Evolutionary conservation across 1,140 invertebrate species (phyloP), one percentile per base, ranked within the genome.

Genomic region (Drosophila watanabei): DNA sequence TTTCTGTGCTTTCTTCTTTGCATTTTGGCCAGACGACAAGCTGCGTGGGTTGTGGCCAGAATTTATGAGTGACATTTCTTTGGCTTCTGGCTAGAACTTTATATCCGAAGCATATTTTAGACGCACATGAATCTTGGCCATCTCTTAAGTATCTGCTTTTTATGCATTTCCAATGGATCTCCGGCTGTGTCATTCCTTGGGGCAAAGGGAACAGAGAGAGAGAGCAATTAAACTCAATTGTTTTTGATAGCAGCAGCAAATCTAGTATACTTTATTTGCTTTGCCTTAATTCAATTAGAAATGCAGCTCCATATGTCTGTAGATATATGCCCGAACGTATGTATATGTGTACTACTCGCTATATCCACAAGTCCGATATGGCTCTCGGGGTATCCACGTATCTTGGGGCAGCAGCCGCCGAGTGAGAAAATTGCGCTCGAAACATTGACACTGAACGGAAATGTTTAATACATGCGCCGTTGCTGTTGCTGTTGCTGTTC

Each of bases 361-460:
- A 10, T 10, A 45, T 45, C 43, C n/a, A 45, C n/a, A 60, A 69
- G 68, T 61, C 61, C 77, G 73, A 82, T 87, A 81, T 82, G 52
- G 75, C 73, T 69, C 46, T 70, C 41, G 52, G 77, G 32, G 71
- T 63, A 46, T 79, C 58, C 48, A 51, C 80, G 81, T 89, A 88
- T 88, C 85, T 89, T 61, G 78, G 69, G 79, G 16, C 79, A 33
- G 51, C 35, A 30, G 54, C 37, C 35, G 35, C 54, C 70, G 39
- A 52, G 71, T 75, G 83, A 82, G 80, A 66, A 86, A 90, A 89
- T 89, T 89, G 82, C 80, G 85, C 86, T 90, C 79, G 86, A 91
- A 92, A 92, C 91, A 92, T 92, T 92, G 91, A 92, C 91, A 92
- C 91, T 92, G 91, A 92, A 92, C 91, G 91, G 91, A 92, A 92